Conservation (phyloP, 2,888 invertebrate genomes). For the Alentia gelatinosa region DNA sequence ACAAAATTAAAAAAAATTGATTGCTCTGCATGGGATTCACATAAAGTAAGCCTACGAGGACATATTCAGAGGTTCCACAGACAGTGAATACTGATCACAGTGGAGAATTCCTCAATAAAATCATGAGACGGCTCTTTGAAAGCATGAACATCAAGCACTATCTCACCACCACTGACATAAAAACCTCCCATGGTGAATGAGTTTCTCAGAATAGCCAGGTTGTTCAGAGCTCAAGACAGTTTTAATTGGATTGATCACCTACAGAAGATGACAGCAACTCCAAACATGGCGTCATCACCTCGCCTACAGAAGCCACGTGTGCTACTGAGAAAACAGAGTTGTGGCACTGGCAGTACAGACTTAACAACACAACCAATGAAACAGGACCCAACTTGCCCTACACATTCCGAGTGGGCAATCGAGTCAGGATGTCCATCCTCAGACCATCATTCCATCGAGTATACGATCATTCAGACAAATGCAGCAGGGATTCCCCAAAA, state of each 20-base stretch:
- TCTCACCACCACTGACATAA: not conserved
- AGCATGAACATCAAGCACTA: not conserved
- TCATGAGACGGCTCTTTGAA: not conserved
- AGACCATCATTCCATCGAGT: not conserved
- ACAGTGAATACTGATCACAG: not conserved
- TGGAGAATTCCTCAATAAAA: not conserved
- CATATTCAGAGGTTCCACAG: not conserved
- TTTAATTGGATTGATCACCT: not conserved
- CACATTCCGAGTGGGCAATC: not conserved
- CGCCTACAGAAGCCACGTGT: not conserved
- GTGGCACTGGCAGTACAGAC: not conserved
- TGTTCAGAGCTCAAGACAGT: not conserved
- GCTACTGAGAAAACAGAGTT: not conserved
- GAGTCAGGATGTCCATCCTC: not conserved
- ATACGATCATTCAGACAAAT: not conserved
- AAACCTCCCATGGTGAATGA: not conserved
- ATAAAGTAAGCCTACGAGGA: not conserved
- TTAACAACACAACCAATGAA: not conserved
- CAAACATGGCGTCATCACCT: not conserved
- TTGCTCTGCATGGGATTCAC: not conserved
- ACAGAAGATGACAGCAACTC: not conserved
- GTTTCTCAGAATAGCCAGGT: not conserved
- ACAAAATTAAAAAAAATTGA: too few species aligned
- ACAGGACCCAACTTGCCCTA: not conserved
- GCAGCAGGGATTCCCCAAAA: not conserved